Percentiles rank a stretch among this genome's conserved stretches.
These are phyloP conservation scores for Smittia aterrima DNA, from an alignment of 2,888 invertebrate genomes.

Conservation along the genomic window DNA sequence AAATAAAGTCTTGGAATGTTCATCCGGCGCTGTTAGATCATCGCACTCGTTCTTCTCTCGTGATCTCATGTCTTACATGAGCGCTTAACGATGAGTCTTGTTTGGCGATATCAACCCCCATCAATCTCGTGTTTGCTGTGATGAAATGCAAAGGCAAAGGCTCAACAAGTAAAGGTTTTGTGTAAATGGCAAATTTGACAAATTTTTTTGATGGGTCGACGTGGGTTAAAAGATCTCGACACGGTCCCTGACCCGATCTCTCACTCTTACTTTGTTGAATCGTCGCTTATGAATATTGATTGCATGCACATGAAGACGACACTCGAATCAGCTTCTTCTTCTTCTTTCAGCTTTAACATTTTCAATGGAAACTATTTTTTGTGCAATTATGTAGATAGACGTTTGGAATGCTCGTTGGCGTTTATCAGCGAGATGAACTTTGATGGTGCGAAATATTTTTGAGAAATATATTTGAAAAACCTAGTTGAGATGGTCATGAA, in stretches of 20 bases:
- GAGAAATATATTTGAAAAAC: neutral
- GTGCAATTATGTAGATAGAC: neutral
- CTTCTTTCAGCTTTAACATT: constrained; percentile 11
- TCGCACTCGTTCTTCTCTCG: neutral
- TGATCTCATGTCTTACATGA: neutral
- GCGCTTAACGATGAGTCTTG: constrained; percentile 16
- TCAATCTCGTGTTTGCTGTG: neutral
- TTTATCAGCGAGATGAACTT: neutral
- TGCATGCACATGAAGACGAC: neutral
- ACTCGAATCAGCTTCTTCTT: constrained; percentile 1
- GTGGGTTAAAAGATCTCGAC: constrained; percentile 4
- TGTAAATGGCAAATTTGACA: constrained; percentile 25
- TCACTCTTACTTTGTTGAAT: neutral
- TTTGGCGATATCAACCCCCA: constrained; percentile 3
- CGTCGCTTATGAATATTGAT: neutral
- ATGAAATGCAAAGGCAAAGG: neutral
- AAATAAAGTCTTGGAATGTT: neutral
- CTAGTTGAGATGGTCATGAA: neutral
- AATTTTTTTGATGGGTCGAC: constrained; percentile 14
- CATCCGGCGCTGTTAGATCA: neutral
- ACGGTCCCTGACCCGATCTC: constrained; percentile 23
- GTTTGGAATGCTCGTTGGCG: neutral
- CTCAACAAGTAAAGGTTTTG: neutral
- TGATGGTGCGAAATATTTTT: neutral
- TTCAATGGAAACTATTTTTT: neutral